These are phyloP conservation scores for Boleophthalmus pectinirostris DNA, from an alignment of 2,113 vertebrate genomes.

Conservation along the genomic window DNA sequence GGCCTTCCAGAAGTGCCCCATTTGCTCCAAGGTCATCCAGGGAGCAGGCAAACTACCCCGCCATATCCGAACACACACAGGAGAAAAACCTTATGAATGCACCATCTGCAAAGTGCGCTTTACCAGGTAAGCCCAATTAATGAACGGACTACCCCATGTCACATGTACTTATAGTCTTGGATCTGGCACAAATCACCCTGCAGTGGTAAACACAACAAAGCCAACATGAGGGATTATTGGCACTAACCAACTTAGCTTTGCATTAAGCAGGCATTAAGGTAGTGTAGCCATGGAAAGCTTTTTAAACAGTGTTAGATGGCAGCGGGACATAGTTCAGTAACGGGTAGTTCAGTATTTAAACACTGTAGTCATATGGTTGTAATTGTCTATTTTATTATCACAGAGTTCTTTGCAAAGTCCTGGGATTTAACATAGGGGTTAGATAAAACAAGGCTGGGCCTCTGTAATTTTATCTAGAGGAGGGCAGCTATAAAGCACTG, in stretches of 20 bases:
- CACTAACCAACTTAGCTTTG: conserved; percentile 60
- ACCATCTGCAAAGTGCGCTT: conserved; percentile 90
- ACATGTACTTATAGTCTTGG: conserved; percentile 65
- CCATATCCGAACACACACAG: conserved; percentile 98
- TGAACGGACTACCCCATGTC: conserved; percentile 58
- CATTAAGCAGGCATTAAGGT: conserved; percentile 41
- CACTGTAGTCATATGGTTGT: conserved; percentile 42
- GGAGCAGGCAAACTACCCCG: conserved; percentile 90
- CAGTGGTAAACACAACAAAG: conserved; percentile 46
- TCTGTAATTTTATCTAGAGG: conserved; percentile 59
- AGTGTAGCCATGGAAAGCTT: neutral
- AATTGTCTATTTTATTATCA: conserved; percentile 71
- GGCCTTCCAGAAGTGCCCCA: conserved; percentile 99
- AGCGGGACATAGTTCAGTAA: conserved; percentile 20
- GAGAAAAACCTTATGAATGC: conserved; percentile 98
- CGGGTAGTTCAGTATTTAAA: conserved; percentile 19
- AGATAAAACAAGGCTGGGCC: conserved; percentile 76
- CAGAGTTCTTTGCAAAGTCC: conserved; percentile 74
- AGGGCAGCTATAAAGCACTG: conserved; percentile 72
- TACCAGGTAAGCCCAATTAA: conserved; percentile 79
- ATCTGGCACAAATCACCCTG: conserved; percentile 44
- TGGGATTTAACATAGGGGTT: conserved; percentile 70
- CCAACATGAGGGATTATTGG: conserved; percentile 58
- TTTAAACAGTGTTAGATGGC: conserved; percentile 10
- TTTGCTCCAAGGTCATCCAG: conserved; percentile 98